Evolutionary conservation across 2,797 vertebrate species (phyloP).

Genomic region (Hydrophis major): DNA sequence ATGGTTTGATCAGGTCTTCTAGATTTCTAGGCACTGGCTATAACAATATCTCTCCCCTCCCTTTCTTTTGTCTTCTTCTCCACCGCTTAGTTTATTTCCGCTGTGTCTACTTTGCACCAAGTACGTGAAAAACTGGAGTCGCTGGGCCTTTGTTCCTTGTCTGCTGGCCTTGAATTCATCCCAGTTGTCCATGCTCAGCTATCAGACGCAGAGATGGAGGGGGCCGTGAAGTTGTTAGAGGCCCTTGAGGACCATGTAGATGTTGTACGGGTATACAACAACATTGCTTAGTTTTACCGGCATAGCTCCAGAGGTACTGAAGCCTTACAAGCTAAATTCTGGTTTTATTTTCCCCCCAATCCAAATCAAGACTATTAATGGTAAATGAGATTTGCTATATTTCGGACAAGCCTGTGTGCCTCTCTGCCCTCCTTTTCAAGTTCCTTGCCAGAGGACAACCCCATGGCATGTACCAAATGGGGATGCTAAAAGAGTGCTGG

Average conservation of each 20-base stretch:
- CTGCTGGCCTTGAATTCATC: conserved; percentile 77
- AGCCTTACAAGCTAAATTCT: not conserved
- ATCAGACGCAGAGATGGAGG: conserved; percentile 71
- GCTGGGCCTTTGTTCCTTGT: conserved; percentile 73
- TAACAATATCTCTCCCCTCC: not conserved
- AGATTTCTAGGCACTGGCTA: not conserved
- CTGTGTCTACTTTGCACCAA: conserved; percentile 66
- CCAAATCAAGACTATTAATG: not conserved
- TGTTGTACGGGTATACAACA: conserved; percentile 85
- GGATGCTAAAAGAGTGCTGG: not conserved
- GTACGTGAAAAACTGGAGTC: conserved; percentile 75
- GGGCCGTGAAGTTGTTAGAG: conserved; percentile 76
- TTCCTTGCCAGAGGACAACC: not conserved
- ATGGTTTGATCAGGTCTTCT: not conserved
- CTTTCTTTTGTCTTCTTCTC: not conserved
- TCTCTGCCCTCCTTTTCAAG: not conserved
- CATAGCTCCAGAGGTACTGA: not conserved
- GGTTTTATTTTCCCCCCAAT: not conserved
- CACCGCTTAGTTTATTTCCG: conserved; percentile 80
- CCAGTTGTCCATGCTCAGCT: conserved; percentile 67
- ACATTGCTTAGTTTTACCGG: conserved; percentile 70
- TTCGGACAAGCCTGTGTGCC: not conserved
- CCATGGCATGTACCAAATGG: not conserved
- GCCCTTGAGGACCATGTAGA: conserved; percentile 74
- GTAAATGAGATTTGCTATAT: not conserved